phyloP scores from a whole-genome alignment of 1,140 invertebrate genomes.

The Lordiphosa mommai region DNA sequence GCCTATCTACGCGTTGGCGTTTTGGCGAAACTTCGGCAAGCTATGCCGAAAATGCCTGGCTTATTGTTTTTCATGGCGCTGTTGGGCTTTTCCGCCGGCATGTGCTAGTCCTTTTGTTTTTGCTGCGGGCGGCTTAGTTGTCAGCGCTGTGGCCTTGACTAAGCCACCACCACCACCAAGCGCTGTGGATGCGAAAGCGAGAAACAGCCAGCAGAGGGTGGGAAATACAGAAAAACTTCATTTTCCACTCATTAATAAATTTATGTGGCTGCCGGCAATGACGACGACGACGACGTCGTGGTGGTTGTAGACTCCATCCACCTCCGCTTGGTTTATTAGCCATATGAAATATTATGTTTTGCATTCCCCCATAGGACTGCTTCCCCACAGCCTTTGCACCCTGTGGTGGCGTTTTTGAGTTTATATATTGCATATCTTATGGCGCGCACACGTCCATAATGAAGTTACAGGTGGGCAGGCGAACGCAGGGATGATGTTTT shows the following conservation, averaged over 20 bases:
- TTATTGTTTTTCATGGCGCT: slow-evolving; percentile 33
- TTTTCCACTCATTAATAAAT: slow-evolving; percentile 76
- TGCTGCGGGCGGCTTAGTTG: slow-evolving; percentile 32
- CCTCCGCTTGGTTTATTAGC: slow-evolving; percentile 60
- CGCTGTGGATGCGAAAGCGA: background rate
- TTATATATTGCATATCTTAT: slow-evolving; percentile 59
- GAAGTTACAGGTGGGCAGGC: slow-evolving; percentile 65
- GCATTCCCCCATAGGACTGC: slow-evolving; percentile 14
- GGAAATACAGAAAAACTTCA: slow-evolving; percentile 53
- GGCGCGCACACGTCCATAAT: slow-evolving; percentile 45
- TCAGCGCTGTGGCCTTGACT: slow-evolving; percentile 42
- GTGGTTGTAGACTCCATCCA: slow-evolving; percentile 28
- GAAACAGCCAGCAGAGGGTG: background rate
- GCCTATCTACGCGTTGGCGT: slow-evolving; percentile 19
- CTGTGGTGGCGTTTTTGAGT: slow-evolving; percentile 34
- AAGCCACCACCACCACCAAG: slow-evolving; percentile 13
- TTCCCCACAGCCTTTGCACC: slow-evolving; percentile 23
- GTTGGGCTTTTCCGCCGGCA: slow-evolving; percentile 4
- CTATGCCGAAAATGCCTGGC: slow-evolving; percentile 32
- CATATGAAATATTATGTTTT: slow-evolving; percentile 67
- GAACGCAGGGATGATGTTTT: background rate
- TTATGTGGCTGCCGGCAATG: slow-evolving; percentile 46
- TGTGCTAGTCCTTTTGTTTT: slow-evolving; percentile 6
- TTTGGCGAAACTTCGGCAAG: slow-evolving; percentile 7
- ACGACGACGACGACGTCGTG: slow-evolving; percentile 7